Evolutionary conservation across 2,113 vertebrate species (phyloP), one percentile per base, ranked within the genome.

Genomic region (Nannobrachium achirus): DNA sequence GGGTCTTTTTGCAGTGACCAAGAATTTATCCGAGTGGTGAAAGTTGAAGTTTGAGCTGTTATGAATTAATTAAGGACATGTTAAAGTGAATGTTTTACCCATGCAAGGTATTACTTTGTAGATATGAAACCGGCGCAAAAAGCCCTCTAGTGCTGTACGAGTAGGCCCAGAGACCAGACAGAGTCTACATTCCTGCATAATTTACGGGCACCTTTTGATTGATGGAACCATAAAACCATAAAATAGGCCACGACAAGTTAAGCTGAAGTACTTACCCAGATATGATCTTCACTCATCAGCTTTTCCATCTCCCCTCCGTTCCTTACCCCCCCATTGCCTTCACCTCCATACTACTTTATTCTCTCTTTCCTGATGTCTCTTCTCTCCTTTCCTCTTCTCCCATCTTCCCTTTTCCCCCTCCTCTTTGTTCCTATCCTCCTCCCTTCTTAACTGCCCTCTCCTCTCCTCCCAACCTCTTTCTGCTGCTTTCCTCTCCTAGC

Each of bases 401-500:
- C 10, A 8, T 38, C 18, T 14, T 45, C 53, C 6, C 7, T 20
- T 19, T 16, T 52, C 19, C 19, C 19, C 52, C 19, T 19, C 4
- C n/a, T 9, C 25, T 3, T 13, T 14, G 14, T 10, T 10, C 41
- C 19, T 16, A 6, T 8, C 46, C 13, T 6, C 16, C 45, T 42
- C 14, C 7, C 33, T 15, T 15, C 25, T 13, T 2, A 8, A 13
- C 60, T 6, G 4, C 13, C 44, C 7, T n/a, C 16, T 41, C 10
- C 15, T 2, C 6, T 13, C 10, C 11, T 16, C 4, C 8, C 13
- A 15, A 16, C 13, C 10, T 15, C 6, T 41, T n/a, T 39, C 52
- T 4, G 7, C 10, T 55, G 10, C 5, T 10, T 4, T 71, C 20
- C 18, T 61, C 9, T 69, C 6, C 59, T 61, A 98, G 97, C 68